Evolutionary conservation across 2,888 invertebrate genomes (phyloP).

Genomic region (Pimpla rufipes): DNA sequence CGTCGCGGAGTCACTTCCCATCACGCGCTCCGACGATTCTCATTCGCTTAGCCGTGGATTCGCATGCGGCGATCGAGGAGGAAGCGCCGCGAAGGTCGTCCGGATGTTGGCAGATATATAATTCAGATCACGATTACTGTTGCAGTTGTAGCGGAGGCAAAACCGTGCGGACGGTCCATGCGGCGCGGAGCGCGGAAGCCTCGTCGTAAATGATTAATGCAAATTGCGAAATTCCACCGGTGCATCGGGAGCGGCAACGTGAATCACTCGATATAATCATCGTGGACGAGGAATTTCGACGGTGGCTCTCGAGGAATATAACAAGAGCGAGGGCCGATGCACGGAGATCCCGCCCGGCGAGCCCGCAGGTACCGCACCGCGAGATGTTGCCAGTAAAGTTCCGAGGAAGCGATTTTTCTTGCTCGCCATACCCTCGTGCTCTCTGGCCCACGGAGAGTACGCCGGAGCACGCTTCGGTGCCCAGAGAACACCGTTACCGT

Average conservation of each 20-base stretch:
- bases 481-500: conserved; percentile 76
- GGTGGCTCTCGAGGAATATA: conserved; percentile 20
- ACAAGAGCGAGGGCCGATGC: conserved; percentile 12
- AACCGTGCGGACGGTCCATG: background rate
- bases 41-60: conserved; percentile 28
- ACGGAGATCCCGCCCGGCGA: background rate
- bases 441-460: conserved; percentile 58
- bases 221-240: conserved; percentile 63
- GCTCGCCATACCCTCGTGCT: conserved; percentile 46
- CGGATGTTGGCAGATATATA: conserved; percentile 6
- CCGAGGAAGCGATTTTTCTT: conserved; percentile 53
- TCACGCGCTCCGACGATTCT: conserved; percentile 57
- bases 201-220: conserved; percentile 44
- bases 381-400: conserved; percentile 29
- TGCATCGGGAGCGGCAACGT: conserved; percentile 53
- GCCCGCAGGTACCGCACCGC: conserved; percentile 22
- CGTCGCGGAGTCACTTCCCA: conserved; percentile 63
- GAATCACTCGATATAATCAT: conserved; percentile 63
- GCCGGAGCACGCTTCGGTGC: conserved; percentile 75
- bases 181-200: conserved; percentile 2
- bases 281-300: conserved; percentile 61
- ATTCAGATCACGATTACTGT: conserved; percentile 2
- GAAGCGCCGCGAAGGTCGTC: background rate
- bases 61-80: background rate
- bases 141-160: background rate